Base-by-base conservation (phyloP, 1,140 invertebrate genomes). In the Rhopalosiphum padi region DNA sequence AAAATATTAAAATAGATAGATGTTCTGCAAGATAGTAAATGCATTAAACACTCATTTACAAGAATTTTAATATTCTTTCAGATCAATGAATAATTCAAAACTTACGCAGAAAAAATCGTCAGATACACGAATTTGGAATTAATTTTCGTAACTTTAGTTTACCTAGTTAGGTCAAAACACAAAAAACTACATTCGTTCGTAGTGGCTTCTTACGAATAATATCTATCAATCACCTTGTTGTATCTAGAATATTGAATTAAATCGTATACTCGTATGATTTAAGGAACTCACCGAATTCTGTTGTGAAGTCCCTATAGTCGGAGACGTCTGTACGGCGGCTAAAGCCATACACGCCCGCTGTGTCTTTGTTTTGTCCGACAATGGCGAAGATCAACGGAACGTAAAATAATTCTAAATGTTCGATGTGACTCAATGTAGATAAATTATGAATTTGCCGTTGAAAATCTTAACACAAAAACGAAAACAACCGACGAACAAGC, bases 321-420 rank as follows among this genome's bases (percentile, higher is more conserved):
- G 97, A 94, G 97, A 97, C 94, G 97, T 96, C 95, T 97, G 97
- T 94, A 97, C 96, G 94, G 96, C 97, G 95, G 97, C 97, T 95
- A 97, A 96, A 95, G 97, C 96, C 97, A 97, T 97, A 90, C 83
- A 91, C 89, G 83, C 90, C 82, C 41, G 35, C 51, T 35, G 35
- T 53, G 18, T 93, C 48, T 85, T 23, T 23, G 91, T 92, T 53
- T 51, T 37, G 77, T 48, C 46, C 18, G 25, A 85, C 91, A 92
- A 92, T 85, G 77, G 35, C 48, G 25, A 85, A 21, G 91, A 43
- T 68, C 25, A 25, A 85, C 91, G 23, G 30, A 92, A 35, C 35
- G 23, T 6, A 92, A 55, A 85, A n/a, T n/a, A 83, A 41, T 15
- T 48, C 11, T 9, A 51, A 92, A 85, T 8, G 0, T 22, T 53